Evolutionary conservation across 2,888 invertebrate genomes (phyloP), one percentile per base, ranked within the genome.

Genomic region (Cataglyphis cursor): DNA sequence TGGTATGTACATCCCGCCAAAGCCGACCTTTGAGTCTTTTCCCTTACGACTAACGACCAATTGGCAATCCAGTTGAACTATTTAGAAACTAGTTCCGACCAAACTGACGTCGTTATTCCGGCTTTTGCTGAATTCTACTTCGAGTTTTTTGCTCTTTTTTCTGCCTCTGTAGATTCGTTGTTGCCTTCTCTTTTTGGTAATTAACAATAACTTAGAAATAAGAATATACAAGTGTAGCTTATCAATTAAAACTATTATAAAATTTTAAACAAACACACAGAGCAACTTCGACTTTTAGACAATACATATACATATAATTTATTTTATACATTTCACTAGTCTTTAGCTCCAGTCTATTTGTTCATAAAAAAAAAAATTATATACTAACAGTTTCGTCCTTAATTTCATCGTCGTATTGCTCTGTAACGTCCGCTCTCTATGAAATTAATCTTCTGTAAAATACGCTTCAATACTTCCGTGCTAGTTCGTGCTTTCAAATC

Each of bases 1-100:
- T 73, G 28, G 35, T 81, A 68, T 73, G 28, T 81, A 66, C 81
- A 24, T 65, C 10, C 31, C 70, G 65, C 41, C 62, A 64, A 51
- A 80, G 72, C 75, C 85, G 70, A 68, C 82, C 85, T 88, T 86
- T 85, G 85, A 88, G 78, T 82, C 88, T 88, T 90, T 90, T 83
- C 83, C 73, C 75, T 31, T 61, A 38, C 78, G 78, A 73, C 86
- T 89, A 89, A 90, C 88, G 89, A 90, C 88, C 92, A 88, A 90
- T 92, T 90, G 87, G 61, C 89, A 81, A 85, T 85, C 76, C 88
- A 76, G 81, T 82, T 85, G 87, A 90, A 91, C 89, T 90, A 89
- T 90, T 91, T 90, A 18, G 64, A 73, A 92, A 90, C 91, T 88
- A 90, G 88, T 90, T 88, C 76, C 73, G 72, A 54, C 48, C 68